Evolutionary conservation across 35 echinoderm and acorn worm species (phyloP).

Genomic region (Ophiothrix spiculata): DNA sequence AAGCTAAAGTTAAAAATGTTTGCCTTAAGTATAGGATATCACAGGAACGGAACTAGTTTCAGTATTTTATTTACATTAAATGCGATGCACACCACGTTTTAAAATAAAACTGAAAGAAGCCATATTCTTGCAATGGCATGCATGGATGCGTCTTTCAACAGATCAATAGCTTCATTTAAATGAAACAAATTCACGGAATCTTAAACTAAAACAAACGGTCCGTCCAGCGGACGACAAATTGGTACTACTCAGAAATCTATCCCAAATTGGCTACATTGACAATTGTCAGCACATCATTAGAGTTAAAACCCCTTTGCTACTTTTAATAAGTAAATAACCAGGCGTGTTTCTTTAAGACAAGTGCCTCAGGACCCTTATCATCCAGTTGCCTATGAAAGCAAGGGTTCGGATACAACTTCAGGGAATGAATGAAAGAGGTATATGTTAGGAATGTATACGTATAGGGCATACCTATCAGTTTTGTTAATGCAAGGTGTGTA

Average conservation of each 20-base stretch:
- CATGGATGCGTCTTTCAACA: too few species aligned
- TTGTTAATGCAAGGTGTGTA: neutral
- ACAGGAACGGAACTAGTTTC: too few species aligned
- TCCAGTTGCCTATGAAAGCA: neutral
- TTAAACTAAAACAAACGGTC: too few species aligned
- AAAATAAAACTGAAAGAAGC: too few species aligned
- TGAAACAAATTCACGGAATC: too few species aligned
- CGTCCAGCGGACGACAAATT: too few species aligned
- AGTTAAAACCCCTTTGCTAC: neutral
- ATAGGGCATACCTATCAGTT: neutral
- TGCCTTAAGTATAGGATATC: too few species aligned
- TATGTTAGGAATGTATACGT: neutral
- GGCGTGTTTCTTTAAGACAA: neutral
- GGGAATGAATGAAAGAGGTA: neutral
- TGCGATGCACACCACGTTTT: too few species aligned
- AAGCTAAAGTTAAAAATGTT: too few species aligned
- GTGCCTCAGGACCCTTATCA: neutral
- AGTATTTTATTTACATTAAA: too few species aligned
- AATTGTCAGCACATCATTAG: neutral
- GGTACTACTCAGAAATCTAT: neutral
- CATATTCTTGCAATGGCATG: too few species aligned
- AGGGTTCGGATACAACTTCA: neutral
- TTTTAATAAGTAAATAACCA: neutral
- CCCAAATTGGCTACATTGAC: neutral
- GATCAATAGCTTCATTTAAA: too few species aligned